phyloP scores from a whole-genome alignment of 1,140 invertebrate genomes.

The Papilio aristodemus region DNA sequence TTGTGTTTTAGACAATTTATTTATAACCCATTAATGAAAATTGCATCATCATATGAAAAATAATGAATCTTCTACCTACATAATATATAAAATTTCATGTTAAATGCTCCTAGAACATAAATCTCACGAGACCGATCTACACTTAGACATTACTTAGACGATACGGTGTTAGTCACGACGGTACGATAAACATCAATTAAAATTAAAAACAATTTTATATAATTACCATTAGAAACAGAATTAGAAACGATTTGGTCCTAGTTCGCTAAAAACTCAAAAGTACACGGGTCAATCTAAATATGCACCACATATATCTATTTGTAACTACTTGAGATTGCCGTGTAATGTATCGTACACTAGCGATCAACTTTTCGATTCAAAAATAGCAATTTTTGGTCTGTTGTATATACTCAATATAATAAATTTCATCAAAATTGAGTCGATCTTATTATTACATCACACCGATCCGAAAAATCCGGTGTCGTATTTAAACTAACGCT shows the following conservation, averaged over 20 bases:
- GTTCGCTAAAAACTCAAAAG: slow-evolving; percentile 50
- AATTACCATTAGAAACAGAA: slow-evolving; percentile 68
- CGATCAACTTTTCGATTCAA: slow-evolving; percentile 35
- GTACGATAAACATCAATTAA: slow-evolving; percentile 70
- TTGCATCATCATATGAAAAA: slow-evolving; percentile 77
- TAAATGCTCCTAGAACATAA: slow-evolving; percentile 78
- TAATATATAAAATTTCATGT: slow-evolving; percentile 72
- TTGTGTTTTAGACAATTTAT: slow-evolving; percentile 63
- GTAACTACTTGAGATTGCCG: slow-evolving; percentile 20
- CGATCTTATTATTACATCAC: slow-evolving; percentile 26
- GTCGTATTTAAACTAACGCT: slow-evolving; percentile 35
- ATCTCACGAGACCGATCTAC: slow-evolving; percentile 68
- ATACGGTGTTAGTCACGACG: slow-evolving; percentile 69
- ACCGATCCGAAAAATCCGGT: slow-evolving; percentile 40
- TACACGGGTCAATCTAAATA: slow-evolving; percentile 38
- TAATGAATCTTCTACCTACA: slow-evolving; percentile 76
- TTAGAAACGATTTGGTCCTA: slow-evolving; percentile 72
- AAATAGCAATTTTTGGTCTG: slow-evolving; percentile 40
- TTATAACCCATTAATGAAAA: slow-evolving; percentile 74
- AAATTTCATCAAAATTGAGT: slow-evolving; percentile 46
- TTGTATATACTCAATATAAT: slow-evolving; percentile 34
- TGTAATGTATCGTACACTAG: slow-evolving; percentile 20
- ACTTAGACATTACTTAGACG: slow-evolving; percentile 56
- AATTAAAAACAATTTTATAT: slow-evolving; percentile 69
- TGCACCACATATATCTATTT: slow-evolving; percentile 9